Conservation (phyloP, 2,113 vertebrate genomes). For the Pterocles orientalis region DNA sequence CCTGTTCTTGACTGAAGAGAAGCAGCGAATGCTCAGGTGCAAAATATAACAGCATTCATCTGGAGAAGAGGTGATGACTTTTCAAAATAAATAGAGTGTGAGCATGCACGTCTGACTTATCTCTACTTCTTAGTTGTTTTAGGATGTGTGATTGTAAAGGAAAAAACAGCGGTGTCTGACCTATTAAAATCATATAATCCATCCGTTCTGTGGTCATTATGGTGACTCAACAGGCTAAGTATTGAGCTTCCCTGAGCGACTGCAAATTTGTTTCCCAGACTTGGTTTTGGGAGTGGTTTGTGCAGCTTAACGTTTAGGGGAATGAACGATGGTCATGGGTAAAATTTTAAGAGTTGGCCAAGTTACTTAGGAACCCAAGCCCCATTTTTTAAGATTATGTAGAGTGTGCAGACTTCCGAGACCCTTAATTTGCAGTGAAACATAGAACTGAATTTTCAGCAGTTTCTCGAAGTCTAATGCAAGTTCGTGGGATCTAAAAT, state of each 20-base stretch:
- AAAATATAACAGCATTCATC: not conserved
- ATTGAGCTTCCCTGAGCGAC: not conserved
- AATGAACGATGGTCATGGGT: not conserved
- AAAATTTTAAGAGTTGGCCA: conserved; percentile 26
- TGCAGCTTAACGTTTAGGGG: conserved; percentile 32
- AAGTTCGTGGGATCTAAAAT: not conserved
- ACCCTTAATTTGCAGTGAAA: conserved; percentile 8
- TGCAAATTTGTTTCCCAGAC: conserved; percentile 61
- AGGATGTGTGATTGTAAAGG: conserved; percentile 47
- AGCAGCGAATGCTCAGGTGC: conserved; percentile 5
- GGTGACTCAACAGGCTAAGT: conserved; percentile 50
- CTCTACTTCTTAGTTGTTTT: conserved; percentile 19
- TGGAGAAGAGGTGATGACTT: not conserved
- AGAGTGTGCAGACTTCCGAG: not conserved
- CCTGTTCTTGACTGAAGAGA: not conserved
- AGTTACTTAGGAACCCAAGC: not conserved
- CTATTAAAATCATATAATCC: conserved; percentile 47
- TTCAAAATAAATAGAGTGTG: conserved; percentile 21
- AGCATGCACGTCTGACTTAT: not conserved
- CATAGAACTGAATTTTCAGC: not conserved
- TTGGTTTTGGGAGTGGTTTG: conserved; percentile 65
- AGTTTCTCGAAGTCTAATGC: not conserved
- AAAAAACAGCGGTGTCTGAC: conserved; percentile 8
- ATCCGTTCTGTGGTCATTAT: conserved; percentile 38
- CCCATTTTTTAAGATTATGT: not conserved